These are phyloP conservation scores for Atherinomorus stipes DNA, from an alignment of 2,113 vertebrate species.

Conservation along the genomic window DNA sequence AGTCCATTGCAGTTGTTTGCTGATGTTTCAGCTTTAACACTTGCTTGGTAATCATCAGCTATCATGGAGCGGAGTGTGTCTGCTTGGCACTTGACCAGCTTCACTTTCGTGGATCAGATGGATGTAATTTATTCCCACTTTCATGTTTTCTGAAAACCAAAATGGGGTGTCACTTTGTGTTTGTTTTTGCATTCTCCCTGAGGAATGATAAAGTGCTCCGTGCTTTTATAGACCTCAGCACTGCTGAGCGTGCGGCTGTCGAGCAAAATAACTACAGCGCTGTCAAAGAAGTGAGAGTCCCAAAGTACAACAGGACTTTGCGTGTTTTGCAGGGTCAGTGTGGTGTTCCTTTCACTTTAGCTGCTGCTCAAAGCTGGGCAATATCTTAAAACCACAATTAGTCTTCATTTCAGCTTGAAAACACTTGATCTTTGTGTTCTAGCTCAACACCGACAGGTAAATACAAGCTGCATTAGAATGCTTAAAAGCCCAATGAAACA, in stretches of 20 bases:
- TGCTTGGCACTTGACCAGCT: conserved; percentile 11
- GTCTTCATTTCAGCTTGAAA: conserved; percentile 1
- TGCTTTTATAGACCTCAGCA: conserved; percentile 62
- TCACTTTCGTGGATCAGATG: conserved; percentile 47
- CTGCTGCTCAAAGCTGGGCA: conserved; percentile 1
- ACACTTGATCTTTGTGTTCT: not conserved
- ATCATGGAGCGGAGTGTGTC: not conserved
- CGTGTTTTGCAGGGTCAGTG: conserved; percentile 47
- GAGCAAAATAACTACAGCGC: conserved; percentile 45
- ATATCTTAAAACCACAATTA: not conserved
- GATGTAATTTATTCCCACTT: conserved; percentile 30
- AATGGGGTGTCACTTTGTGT: conserved; percentile 67
- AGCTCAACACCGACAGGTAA: not conserved
- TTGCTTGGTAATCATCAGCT: conserved; percentile 10
- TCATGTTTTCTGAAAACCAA: conserved; percentile 24
- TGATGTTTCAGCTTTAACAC: conserved; percentile 25
- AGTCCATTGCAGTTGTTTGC: not conserved
- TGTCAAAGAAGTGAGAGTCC: conserved; percentile 64
- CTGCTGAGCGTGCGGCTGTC: conserved; percentile 59
- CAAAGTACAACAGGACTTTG: conserved; percentile 50
- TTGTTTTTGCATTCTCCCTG: conserved; percentile 53
- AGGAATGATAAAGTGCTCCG: conserved; percentile 70
- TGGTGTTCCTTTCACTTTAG: conserved; percentile 8
- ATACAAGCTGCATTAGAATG: too few species aligned
- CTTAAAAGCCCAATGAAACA: conserved; percentile 33